phyloP scores from a whole-genome alignment of 2,888 invertebrate genomes.

The Drosophila borealis region DNA sequence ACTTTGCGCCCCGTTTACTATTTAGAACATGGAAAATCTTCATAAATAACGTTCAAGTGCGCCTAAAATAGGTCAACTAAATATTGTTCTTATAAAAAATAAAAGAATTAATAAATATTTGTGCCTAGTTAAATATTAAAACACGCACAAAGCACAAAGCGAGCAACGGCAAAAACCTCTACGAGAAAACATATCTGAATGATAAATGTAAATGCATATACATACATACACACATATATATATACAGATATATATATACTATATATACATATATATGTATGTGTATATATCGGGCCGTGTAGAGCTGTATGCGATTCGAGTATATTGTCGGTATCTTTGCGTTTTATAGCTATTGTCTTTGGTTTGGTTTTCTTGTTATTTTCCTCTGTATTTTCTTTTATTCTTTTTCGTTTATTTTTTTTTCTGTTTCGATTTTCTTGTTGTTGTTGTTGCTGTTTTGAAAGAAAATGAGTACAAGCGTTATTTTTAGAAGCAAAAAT shows the following conservation, averaged over 20 bases:
- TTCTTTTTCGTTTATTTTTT: conserved; percentile 28
- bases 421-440: conserved; percentile 42
- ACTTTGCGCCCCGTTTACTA: too few relatives aligned
- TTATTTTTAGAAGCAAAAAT: conserved; percentile 80
- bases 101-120: too few relatives aligned
- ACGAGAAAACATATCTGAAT: too few relatives aligned
- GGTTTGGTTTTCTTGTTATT: conserved; percentile 16
- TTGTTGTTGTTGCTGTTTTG: conserved; percentile 59
- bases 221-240: not conserved
- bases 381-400: not conserved
- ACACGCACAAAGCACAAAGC: not conserved
- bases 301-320: conserved; percentile 10
- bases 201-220: not conserved
- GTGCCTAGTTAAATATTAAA: conserved; percentile 4
- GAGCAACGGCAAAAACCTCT: not conserved
- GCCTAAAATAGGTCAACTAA: too few relatives aligned
- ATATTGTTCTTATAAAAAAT: too few relatives aligned
- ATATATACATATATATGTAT: not conserved
- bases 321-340: conserved; percentile 62
- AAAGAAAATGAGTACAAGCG: conserved; percentile 75
- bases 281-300: conserved; percentile 1
- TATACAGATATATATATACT: not conserved
- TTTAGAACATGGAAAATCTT: too few relatives aligned
- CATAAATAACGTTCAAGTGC: too few relatives aligned
- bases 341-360: conserved; percentile 77